These are phyloP conservation scores for Callipepla californica DNA, from an alignment of 2,113 vertebrate genomes.

Conservation along the genomic window DNA sequence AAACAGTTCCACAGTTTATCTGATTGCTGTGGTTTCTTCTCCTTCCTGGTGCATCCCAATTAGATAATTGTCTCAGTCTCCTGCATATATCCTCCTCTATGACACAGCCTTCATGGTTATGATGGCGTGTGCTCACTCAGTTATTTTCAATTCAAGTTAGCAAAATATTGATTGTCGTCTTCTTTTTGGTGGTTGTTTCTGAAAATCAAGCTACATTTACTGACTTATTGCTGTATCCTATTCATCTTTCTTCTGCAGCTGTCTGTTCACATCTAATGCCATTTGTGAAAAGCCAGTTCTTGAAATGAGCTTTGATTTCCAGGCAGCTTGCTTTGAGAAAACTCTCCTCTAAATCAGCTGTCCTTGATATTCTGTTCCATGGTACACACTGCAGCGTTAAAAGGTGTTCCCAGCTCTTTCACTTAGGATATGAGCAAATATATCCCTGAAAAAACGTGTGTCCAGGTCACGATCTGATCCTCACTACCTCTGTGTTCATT, in stretches of 20 bases:
- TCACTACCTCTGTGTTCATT: not conserved
- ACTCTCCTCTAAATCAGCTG: not conserved
- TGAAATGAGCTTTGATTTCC: not conserved
- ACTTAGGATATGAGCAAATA: not conserved
- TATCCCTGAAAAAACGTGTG: not conserved
- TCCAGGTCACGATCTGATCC: not conserved
- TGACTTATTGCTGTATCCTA: not conserved
- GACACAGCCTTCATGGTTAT: not conserved
- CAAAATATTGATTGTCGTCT: not conserved
- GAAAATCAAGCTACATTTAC: not conserved
- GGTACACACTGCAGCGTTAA: not conserved
- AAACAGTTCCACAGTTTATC: not conserved
- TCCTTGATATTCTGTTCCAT: not conserved
- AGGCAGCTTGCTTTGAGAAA: not conserved
- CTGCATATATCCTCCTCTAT: not conserved
- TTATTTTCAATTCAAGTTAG: not conserved
- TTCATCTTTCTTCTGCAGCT: not conserved
- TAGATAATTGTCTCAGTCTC: not conserved
- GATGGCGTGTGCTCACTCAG: not conserved
- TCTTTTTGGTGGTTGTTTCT: not conserved
- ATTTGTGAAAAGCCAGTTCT: not conserved
- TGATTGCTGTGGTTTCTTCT: constrained; percentile 22
- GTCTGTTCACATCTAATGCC: not conserved
- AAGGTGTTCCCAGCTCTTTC: not conserved
- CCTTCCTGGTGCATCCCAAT: not conserved